Conservation (phyloP, 2,797 vertebrate genomes). For the Oophaga sylvatica region DNA sequence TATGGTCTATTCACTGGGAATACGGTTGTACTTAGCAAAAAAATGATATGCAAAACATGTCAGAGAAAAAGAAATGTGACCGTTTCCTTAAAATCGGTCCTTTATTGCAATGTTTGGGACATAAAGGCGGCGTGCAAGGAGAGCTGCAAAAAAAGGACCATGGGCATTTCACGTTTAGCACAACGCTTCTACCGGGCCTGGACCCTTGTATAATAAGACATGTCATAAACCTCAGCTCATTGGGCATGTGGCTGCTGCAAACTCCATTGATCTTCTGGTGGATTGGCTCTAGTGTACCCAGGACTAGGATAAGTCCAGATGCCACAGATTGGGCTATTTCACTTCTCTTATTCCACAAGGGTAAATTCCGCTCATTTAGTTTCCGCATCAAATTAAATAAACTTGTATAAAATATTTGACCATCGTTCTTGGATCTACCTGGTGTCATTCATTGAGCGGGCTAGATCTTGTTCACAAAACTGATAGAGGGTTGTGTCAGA, state of each 20-base stretch:
- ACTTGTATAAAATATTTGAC: neutral
- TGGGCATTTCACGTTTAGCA: too few species aligned
- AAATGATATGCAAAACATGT: too few species aligned
- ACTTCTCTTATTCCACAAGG: neutral
- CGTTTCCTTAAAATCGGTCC: too few species aligned
- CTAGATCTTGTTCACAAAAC: neutral
- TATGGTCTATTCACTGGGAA: too few species aligned
- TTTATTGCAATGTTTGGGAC: too few species aligned
- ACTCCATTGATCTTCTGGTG: neutral
- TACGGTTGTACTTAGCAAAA: too few species aligned
- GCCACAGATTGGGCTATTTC: too few species aligned
- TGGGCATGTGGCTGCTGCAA: neutral
- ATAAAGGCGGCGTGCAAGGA: too few species aligned
- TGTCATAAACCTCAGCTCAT: neutral
- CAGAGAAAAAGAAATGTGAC: too few species aligned
- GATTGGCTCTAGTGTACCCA: neutral
- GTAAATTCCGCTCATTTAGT: neutral
- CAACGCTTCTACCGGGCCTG: too few species aligned
- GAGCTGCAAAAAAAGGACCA: too few species aligned
- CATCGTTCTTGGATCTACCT: neutral
- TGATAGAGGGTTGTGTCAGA: neutral
- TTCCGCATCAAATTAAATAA: neutral
- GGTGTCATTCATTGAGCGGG: neutral
- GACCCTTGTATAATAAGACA: neutral
- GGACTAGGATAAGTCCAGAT: too few species aligned